Evolutionary conservation across 1,140 invertebrate genomes (phyloP).

Genomic region (Cydia splendana): DNA sequence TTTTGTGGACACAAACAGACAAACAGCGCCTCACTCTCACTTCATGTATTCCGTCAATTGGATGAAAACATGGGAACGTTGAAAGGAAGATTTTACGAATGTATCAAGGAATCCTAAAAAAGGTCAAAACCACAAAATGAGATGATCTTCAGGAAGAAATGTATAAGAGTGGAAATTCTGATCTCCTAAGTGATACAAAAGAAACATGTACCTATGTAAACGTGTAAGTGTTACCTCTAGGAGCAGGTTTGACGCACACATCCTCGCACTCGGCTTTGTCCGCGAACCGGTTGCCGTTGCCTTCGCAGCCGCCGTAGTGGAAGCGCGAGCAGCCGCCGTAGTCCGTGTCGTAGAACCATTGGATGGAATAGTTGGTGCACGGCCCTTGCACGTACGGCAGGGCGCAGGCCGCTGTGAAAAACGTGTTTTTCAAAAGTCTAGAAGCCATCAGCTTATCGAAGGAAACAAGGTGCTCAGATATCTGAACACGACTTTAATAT

Average conservation of each 20-base stretch:
- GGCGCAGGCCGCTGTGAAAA: slow-evolving; percentile 83
- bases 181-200: no score
- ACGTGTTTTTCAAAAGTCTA: slow-evolving; percentile 23
- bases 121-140: no score
- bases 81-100: no score
- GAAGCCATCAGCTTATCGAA: neutral
- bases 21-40: no score
- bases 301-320: slow-evolving; percentile 97
- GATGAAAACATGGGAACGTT: no score
- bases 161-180: no score
- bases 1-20: no score
- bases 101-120: no score
- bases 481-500: no score
- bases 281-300: slow-evolving; percentile 94
- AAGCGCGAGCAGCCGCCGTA: slow-evolving; percentile 95
- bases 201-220: neutral
- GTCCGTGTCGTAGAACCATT: slow-evolving; percentile 93
- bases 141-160: no score
- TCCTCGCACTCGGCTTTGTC: slow-evolving; percentile 92
- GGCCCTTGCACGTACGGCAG: slow-evolving; percentile 88
- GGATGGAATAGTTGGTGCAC: slow-evolving; percentile 91
- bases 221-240: slow-evolving; percentile 83
- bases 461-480: no score
- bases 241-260: slow-evolving; percentile 91
- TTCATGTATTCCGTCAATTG: no score